Evolutionary conservation across 2,888 invertebrate species (phyloP), one percentile per base, ranked within the genome.

Genomic region (Ophion ventricosus): DNA sequence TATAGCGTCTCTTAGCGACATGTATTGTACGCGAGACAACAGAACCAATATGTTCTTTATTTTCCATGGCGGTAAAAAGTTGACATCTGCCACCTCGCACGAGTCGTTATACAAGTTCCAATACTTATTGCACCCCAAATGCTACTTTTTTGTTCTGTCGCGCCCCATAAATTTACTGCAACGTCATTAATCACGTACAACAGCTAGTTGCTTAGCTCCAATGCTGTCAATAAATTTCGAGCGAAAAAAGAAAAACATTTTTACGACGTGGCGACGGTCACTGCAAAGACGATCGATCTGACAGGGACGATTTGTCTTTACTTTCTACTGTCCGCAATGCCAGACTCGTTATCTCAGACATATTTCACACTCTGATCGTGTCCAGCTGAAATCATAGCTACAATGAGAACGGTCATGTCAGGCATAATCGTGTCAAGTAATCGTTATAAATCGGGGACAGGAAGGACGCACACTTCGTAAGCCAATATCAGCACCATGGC

Each of bases 11-110:
- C n/a, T n/a, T n/a, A n/a, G 40, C 7, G 40, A 40, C 49, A 17
- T 11, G 49, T 49, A 17, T 49, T 11, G 49, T 49, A 11, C 17
- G 14, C 35, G 25, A 54, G 49, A 61, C 43, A 25, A 40, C 59
- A 25, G n/a, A 74, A 63, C 59, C 63, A 74, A 74, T 74, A 63
- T 63, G 74, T 74, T 74, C 43, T 74, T 74, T 63, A 74, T 74
- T 74, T 63, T 40, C 63, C 49, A n/a, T 26, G 11, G 63, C 25
- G 26, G 61, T 59, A 25, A 49, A 49, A 49, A 49, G 14, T 49
- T 17, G 49, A 14, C 14, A 17, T 7, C 7, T 35, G 4, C 35
- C 35, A 35, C 5, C 35, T 49, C 17, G 49, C 49, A 49, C 17
- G 17, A 49, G 17, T 49, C 49, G 49, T 49, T 49, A 49, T 49